These are phyloP conservation scores for Aphodius granarius DNA, from an alignment of 2,888 invertebrate genomes.

Conservation along the genomic window DNA sequence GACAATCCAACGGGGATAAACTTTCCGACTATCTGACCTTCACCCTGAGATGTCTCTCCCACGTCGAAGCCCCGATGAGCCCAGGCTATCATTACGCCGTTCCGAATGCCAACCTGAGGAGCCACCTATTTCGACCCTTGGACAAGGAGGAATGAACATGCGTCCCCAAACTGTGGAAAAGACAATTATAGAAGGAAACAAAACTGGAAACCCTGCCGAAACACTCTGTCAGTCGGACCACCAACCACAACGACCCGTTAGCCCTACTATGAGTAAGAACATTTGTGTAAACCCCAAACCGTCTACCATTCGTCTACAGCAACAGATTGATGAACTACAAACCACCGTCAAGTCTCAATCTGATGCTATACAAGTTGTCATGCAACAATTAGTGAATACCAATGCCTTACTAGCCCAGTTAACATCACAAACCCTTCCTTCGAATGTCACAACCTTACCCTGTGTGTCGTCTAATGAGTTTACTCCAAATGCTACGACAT, in stretches of 20 bases:
- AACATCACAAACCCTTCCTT: not conserved
- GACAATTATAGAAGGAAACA: not conserved
- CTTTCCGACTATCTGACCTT: too few relatives aligned
- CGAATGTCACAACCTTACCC: not conserved
- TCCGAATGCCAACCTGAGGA: too few relatives aligned
- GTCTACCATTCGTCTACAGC: constrained; percentile 25
- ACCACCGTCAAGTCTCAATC: constrained; percentile 27
- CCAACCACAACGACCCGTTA: not conserved
- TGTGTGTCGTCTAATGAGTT: not conserved
- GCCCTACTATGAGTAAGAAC: not conserved
- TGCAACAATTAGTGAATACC: constrained; percentile 33
- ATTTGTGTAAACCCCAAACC: not conserved
- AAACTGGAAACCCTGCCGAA: not conserved
- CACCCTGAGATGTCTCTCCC: too few relatives aligned
- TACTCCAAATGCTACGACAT: not conserved
- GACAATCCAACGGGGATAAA: too few relatives aligned
- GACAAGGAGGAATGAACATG: too few relatives aligned
- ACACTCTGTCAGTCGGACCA: not conserved
- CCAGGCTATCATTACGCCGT: too few relatives aligned
- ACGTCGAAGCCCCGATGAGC: too few relatives aligned
- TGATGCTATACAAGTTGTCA: constrained; percentile 33
- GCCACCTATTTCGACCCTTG: too few relatives aligned
- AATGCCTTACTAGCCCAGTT: constrained; percentile 9
- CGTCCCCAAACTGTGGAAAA: not conserved
- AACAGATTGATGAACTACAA: constrained; percentile 25